Evolutionary conservation across 2,888 invertebrate species (phyloP).

Genomic region (Achlya flavicornis): DNA sequence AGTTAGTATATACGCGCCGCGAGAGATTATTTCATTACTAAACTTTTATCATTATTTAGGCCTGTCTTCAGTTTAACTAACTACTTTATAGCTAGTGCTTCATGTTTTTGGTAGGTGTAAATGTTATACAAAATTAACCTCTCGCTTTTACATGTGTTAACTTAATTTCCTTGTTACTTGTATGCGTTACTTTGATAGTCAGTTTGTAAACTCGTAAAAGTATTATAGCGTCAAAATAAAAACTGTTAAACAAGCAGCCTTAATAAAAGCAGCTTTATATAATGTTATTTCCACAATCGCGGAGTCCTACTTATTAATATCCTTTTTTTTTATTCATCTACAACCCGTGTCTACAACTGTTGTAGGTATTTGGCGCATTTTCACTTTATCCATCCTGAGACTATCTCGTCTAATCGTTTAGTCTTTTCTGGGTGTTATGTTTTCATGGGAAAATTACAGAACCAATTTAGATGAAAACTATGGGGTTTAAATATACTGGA

Average conservation of each 20-base stretch:
- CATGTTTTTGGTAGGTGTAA: too few species aligned
- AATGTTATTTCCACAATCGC: not conserved
- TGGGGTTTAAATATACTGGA: too few species aligned
- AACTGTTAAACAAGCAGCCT: not conserved
- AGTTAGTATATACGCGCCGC: too few species aligned
- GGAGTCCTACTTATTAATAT: too few species aligned
- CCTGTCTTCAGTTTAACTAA: too few species aligned
- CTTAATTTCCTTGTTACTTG: not conserved
- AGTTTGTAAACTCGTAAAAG: not conserved
- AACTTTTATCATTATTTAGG: too few species aligned
- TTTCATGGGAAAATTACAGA: not conserved
- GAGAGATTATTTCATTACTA: too few species aligned
- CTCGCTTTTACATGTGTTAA: not conserved
- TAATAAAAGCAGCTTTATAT: too few species aligned
- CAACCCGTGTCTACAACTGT: too few species aligned
- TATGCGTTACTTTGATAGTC: not conserved
- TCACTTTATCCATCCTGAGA: not conserved
- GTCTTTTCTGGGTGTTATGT: not conserved
- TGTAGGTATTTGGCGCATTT: not conserved
- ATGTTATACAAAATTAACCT: not conserved
- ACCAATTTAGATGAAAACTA: not conserved
- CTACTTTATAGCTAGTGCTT: too few species aligned
- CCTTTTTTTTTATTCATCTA: not conserved
- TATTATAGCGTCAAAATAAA: constrained; percentile 1
- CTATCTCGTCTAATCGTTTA: too few species aligned